Conservation (phyloP, 2,797 vertebrate species). For the Acrocephalus scirpaceus region DNA sequence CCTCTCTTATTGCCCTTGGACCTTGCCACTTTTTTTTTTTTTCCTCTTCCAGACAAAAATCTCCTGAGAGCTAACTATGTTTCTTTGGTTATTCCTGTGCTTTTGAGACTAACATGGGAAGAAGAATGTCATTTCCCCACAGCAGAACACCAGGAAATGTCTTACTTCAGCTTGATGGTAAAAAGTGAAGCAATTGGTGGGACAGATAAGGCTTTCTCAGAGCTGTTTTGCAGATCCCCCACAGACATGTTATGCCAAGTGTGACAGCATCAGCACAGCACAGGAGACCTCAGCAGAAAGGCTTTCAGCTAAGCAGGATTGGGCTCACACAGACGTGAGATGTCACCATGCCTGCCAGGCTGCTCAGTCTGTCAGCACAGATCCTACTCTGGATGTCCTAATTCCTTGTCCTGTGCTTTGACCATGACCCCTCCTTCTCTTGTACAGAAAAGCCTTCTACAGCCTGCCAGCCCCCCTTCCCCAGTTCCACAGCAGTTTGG, state of each 20-base stretch:
- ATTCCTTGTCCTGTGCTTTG: neutral
- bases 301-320: neutral
- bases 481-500: neutral
- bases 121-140: neutral
- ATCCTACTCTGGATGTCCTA: neutral
- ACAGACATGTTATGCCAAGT: neutral
- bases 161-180: neutral
- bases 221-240: neutral
- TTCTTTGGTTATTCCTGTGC: neutral
- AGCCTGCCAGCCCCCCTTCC: neutral
- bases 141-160: neutral
- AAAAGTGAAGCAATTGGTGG: neutral
- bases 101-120: neutral
- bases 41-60: neutral
- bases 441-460: neutral
- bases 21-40: neutral
- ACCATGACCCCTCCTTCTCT: neutral
- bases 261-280: neutral
- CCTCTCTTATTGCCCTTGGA: neutral
- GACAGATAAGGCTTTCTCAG: neutral
- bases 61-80: neutral
- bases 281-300: neutral
- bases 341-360: neutral
- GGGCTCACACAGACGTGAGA: rapidly evolving
- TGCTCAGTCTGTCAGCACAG: neutral